phyloP scores from a whole-genome alignment of 2,797 vertebrate species.

The Pangasius krempfi region DNA sequence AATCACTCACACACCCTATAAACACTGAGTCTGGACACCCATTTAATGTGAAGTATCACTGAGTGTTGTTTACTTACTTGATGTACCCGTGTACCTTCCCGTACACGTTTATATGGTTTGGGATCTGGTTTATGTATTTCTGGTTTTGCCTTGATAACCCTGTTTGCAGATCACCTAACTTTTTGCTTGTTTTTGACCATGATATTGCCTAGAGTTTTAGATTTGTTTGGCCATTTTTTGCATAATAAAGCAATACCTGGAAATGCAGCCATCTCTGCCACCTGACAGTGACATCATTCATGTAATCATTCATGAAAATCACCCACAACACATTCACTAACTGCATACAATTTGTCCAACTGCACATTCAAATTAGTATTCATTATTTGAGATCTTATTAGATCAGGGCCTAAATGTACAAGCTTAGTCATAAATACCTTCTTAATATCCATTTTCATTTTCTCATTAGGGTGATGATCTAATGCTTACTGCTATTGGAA shows the following conservation, averaged over 20 bases:
- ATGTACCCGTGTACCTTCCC: not conserved
- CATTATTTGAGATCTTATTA: not conserved
- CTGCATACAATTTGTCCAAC: not conserved
- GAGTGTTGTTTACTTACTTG: not conserved
- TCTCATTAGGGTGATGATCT: conserved; percentile 57
- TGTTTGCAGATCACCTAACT: not conserved
- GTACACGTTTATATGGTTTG: not conserved
- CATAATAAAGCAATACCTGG: not conserved
- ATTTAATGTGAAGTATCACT: not conserved
- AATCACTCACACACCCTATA: not conserved
- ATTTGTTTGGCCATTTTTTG: not conserved
- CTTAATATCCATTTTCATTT: conserved; percentile 42
- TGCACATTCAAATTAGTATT: not conserved
- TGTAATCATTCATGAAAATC: not conserved
- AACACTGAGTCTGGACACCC: no score
- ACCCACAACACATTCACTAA: not conserved
- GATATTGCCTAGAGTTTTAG: not conserved
- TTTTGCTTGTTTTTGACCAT: not conserved
- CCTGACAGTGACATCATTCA: not conserved
- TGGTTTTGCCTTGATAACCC: not conserved
- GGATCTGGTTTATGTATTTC: not conserved
- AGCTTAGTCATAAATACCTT: conserved; percentile 42
- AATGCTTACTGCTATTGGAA: conserved; percentile 59
- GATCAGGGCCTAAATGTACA: not conserved
- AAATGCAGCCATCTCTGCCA: not conserved